Evolutionary conservation across 1,140 invertebrate genomes (phyloP), one percentile per base, ranked within the genome.

Genomic region (Achroia grisella): DNA sequence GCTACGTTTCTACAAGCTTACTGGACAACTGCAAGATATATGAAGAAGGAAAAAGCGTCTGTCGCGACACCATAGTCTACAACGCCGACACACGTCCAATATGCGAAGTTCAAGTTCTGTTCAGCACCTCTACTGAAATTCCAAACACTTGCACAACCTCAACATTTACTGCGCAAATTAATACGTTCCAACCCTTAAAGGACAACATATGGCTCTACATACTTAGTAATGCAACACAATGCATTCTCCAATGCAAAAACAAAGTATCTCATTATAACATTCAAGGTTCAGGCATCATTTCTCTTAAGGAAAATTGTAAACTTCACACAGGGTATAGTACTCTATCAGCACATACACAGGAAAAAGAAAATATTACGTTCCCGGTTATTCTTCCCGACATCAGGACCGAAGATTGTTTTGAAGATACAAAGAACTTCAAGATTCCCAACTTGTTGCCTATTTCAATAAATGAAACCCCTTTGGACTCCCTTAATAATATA

Each of bases 161-260:
- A 6, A 56, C 55, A n/a, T 63, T 61, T 10, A 4, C 45, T 8
- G 61, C 64, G 1, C 13, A 53, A 10, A 56, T 62, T 10, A 59
- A 61, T n/a, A n/a, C 15, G 1, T 58, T 64, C 9, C 48, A 58
- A 43, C 23, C 5, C 1, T 8, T 62, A 4, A 34, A 14, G 0
- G 13, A 52, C 10, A 66, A 61, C 32, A 56, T 44, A 47, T 70
- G 62, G 56, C 39, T 70, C 9, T 63, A 44, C 27, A 57, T 61
- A 6, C 4, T 62, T 8, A 49, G 11, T 27, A 33, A 36, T 4
- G 31, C 28, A 44, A 59, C 50, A 8, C 9, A 12, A 8, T 42
- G 44, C 17, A 45, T 57, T 1, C 39, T 62, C 1, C 47, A 62
- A 43, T 62, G 56, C 15, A 31, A 48, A 6, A 45, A 48, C 10